A percentile compares a stretch with the other conserved stretches of the same genome.
These are phyloP conservation scores for Nymphalis urticae DNA, from an alignment of 2,888 invertebrate species.

Conservation along the genomic window DNA sequence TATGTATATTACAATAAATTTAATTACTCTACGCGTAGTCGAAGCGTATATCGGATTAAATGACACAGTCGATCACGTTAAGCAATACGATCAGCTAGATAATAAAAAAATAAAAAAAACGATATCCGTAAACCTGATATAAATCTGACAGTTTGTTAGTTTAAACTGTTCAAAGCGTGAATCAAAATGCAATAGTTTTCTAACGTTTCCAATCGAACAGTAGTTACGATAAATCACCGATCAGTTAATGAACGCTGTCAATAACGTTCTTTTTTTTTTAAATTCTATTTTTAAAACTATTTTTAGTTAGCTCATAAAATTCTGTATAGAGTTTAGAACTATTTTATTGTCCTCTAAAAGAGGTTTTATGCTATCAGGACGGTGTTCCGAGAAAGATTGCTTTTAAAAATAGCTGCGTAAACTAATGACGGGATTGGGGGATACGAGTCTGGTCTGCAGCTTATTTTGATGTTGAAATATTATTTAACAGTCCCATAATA, in stretches of 20 bases:
- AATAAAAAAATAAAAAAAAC: conserved; percentile 17
- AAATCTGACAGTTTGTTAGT: conserved; percentile 29
- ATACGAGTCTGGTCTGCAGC: not conserved
- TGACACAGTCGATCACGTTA: not conserved
- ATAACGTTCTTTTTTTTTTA: conserved; percentile 22
- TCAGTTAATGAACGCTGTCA: conserved; percentile 36
- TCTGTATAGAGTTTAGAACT: conserved; percentile 52
- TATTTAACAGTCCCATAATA: not conserved
- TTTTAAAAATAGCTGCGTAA: conserved; percentile 31
- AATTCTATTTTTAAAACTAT: conserved; percentile 25
- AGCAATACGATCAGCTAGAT: conserved; percentile 5
- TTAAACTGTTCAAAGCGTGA: conserved; percentile 34
- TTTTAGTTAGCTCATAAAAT: conserved; percentile 58
- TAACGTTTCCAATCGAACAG: conserved; percentile 38
- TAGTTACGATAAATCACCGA: conserved; percentile 40
- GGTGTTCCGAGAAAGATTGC: conserved; percentile 46
- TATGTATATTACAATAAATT: no score
- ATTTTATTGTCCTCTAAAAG: conserved; percentile 73
- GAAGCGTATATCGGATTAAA: no score
- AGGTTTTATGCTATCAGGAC: conserved; percentile 48
- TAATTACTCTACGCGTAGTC: no score
- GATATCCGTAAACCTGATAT: conserved; percentile 20
- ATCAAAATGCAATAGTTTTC: conserved; percentile 29
- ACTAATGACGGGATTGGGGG: conserved; percentile 12
- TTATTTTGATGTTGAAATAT: conserved; percentile 6